Conservation (phyloP, 1,140 invertebrate species). For the Eumeta japonica region DNA sequence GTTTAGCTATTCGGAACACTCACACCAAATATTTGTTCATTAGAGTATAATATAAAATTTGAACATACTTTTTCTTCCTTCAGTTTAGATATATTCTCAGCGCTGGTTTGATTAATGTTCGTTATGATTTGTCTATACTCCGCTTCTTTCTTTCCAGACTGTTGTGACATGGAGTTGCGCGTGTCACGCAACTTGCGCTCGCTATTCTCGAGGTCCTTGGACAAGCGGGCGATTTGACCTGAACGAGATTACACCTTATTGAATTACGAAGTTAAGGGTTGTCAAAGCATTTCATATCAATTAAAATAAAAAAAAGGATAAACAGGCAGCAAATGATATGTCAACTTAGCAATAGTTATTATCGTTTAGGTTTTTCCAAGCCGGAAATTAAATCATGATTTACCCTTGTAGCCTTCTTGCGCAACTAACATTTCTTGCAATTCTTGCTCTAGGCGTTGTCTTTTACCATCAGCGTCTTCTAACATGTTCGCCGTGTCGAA, state of each 20-base stretch:
- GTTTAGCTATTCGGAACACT: too few relatives aligned
- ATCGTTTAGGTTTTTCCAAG: too few relatives aligned
- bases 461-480: conserved; percentile 69
- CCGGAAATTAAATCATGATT: background rate
- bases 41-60: background rate
- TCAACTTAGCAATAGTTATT: conserved; percentile 1
- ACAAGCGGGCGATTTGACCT: conserved; percentile 64
- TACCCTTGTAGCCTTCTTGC: conserved; percentile 73
- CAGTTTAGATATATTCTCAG: conserved; percentile 71
- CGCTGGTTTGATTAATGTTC: conserved; percentile 70
- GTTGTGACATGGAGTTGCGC: conserved; percentile 68
- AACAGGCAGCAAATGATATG: too few relatives aligned
- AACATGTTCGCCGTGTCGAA: conserved; percentile 79
- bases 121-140: conserved; percentile 74
- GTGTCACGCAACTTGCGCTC: conserved; percentile 74
- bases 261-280: too few relatives aligned
- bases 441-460: conserved; percentile 72
- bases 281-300: too few relatives aligned
- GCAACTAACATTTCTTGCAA: conserved; percentile 73
- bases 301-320: too few relatives aligned
- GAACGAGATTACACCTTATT: background rate
- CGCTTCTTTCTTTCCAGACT: conserved; percentile 70
- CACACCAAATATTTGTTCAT: too few relatives aligned
- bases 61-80: conserved; percentile 70
- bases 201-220: conserved; percentile 72